Conservation (phyloP, 2,888 invertebrate genomes). For the Drosophila neoperkinsi region DNA sequence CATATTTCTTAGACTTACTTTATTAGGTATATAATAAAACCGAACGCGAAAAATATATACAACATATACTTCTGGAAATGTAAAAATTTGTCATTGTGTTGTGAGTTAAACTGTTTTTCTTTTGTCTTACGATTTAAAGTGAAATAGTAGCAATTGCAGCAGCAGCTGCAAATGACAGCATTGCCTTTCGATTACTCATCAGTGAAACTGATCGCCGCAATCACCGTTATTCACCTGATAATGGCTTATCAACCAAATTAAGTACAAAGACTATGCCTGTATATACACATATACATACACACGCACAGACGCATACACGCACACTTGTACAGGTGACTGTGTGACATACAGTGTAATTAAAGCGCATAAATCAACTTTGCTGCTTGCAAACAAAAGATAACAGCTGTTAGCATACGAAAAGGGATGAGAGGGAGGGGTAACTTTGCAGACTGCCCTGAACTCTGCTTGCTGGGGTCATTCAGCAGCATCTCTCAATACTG, state of each 20-base stretch:
- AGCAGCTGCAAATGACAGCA: conserved; percentile 10
- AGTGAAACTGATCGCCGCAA: conserved; percentile 26
- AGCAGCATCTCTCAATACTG: conserved; percentile 33
- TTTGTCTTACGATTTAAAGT: conserved; percentile 25
- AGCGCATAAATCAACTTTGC: conserved; percentile 36
- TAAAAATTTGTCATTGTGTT: neutral
- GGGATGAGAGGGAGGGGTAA: neutral
- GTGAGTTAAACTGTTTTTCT: conserved; percentile 3
- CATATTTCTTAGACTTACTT: conserved; percentile 12
- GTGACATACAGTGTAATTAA: conserved; percentile 44
- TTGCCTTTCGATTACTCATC: conserved; percentile 58
- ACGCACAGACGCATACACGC: neutral
- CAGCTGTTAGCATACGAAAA: neutral
- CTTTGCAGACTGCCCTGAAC: conserved; percentile 46
- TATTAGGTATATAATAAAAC: neutral
- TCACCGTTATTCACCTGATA: conserved; percentile 46
- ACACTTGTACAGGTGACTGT: conserved; percentile 10
- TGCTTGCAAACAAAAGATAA: conserved; percentile 28
- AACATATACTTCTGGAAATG: neutral
- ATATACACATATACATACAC: neutral
- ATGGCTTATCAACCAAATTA: conserved; percentile 48
- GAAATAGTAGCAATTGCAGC: conserved; percentile 37
- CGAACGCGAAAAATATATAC: neutral
- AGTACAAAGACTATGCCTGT: conserved; percentile 34
- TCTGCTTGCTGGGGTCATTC: conserved; percentile 36